Base-by-base conservation (phyloP, 2,113 vertebrate species). In the Pleuronectes platessa region DNA sequence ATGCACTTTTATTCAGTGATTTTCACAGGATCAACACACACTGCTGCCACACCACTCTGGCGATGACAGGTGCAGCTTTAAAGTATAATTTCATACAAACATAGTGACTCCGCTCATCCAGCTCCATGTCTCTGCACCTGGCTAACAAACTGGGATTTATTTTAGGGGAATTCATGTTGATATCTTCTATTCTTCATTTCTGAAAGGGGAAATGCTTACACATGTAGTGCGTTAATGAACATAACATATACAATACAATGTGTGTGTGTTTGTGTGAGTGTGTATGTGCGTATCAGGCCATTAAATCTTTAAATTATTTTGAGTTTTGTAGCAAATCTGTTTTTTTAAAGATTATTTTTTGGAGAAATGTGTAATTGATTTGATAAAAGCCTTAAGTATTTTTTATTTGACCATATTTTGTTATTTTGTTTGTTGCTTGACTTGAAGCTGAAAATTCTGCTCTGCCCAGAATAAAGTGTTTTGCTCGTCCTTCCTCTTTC, bases 1-100 rank as follows among this genome's bases (percentile, higher is more conserved):
- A 75, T 62, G 68, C 73, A 47, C 15, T 73, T 75, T 84, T 75
- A 79, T 82, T 61, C 83, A 73, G 83, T 42, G 60, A 71, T 87
- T 74, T 79, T 79, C 80, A 83, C 83, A 66, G 62, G 72, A 61
- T 81, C 83, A 76, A 18, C 55, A 5, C 47, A 18, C 55, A 8
- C 47, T 62, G 58, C 66, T 47, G 5, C 37, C 1, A 1, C 23
- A 10, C 3, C 40, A 24, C 37, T 72, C 35, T 49, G 61, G 26
- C 68, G 68, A 2, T 59, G 68, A 68, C 75, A 54, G 71, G 64
- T 76, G 51, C 74, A 70, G 45, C 18, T 68, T 66, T 54, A 47
- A 80, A 75, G 10, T 70, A 15, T 24, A 20, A 5, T 69, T 75
- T 61, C 15, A 47, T 61, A 1, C 27, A n/a, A 6, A 21, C 10